Evolutionary conservation across 2,113 vertebrate species (phyloP), one percentile per base, ranked within the genome.

Genomic region (Xenotilapia leptura): DNA sequence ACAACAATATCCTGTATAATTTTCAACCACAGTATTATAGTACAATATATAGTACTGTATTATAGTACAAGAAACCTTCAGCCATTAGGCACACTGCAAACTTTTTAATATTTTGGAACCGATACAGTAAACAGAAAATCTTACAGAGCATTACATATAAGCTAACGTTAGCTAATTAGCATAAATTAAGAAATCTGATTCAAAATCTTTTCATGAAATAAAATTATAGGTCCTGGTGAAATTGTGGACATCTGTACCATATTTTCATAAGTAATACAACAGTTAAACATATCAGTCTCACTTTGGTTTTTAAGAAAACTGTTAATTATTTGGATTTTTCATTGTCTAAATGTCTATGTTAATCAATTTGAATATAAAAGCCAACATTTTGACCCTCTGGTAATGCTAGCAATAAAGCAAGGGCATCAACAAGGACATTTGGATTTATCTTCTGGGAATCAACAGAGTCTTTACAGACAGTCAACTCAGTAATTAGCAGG

Each of bases 381-480:
- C 13, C 38, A 73, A 45, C 21, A 45, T 73, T 73, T 47, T 47
- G 40, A 28, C 23, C 40, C 12, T 21, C 23, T 19, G 23, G 14
- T 28, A 0, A 47, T 2, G 15, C 6, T 19, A 47, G 3, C 70
- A 47, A 47, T 28, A 28, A 75, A 75, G 1, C 70, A 75, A 75
- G 0, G 14, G 40, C 40, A 47, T 45, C 68, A 45, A 45, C 38
- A 45, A 45, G 13, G 68, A 9, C 4, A 0, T 73, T 26, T 15
- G 38, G 68, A 73, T 45, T 73, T 7, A 73, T 47, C 68, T 17
- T 73, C 9, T 73, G 40, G 13, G 21, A 47, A 17, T 45, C 13
- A 42, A 14, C 38, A 26, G 36, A 70, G 38, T 73, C 21, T 26
- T 42, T 45, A 15, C 40, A 73, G 6, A 45, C 8, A 73, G 40